Evolutionary conservation across 2,888 invertebrate genomes (phyloP).

Genomic region (Meta bourneti): DNA sequence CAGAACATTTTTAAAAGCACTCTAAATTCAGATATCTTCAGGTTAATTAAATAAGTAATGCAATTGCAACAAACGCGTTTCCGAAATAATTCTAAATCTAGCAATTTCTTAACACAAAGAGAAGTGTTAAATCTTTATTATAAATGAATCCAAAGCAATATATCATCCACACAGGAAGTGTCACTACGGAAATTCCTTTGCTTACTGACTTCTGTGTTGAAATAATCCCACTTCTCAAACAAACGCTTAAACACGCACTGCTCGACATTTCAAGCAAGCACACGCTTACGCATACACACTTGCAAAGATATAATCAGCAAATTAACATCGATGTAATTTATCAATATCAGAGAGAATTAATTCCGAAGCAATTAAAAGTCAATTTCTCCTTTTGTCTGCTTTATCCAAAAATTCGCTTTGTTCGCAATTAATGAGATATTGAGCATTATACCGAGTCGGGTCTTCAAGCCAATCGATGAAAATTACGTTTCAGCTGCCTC

Average conservation of each 20-base stretch:
- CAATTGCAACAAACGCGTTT: neutral
- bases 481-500: conserved; percentile 46
- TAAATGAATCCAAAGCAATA: neutral
- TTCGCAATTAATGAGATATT: conserved; percentile 59
- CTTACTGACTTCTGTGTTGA: too few species aligned
- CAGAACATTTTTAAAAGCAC: too few species aligned
- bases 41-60: too few species aligned
- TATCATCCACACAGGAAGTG: neutral
- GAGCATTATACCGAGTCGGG: neutral
- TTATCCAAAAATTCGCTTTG: conserved; percentile 4
- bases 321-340: conserved; percentile 21
- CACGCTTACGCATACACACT: neutral
- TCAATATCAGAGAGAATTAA: conserved; percentile 41
- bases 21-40: too few species aligned
- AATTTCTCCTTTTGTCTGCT: conserved; percentile 1
- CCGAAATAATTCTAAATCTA: neutral
- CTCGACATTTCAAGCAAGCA: too few species aligned
- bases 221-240: too few species aligned
- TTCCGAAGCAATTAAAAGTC: conserved; percentile 52
- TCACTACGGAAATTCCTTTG: too few species aligned
- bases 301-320: neutral
- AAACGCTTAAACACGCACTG: too few species aligned
- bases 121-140: neutral
- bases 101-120: too few species aligned
- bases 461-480: conserved; percentile 38